Base-by-base conservation (phyloP, 2,797 vertebrate species). In the Enteromius argenteus region DNA sequence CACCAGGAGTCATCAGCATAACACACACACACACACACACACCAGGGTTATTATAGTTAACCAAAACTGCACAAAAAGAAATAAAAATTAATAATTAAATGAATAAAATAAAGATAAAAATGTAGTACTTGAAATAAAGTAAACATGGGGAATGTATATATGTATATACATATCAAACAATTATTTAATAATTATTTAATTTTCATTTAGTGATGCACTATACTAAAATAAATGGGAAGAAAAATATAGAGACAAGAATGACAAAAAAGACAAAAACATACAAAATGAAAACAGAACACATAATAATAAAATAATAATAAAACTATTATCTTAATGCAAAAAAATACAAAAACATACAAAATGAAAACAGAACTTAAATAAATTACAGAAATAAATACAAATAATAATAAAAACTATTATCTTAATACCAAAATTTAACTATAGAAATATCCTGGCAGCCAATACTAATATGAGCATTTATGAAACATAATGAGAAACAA, bases 1-100 rank as follows among this genome's bases (percentile, higher is more conserved):
- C 68, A 73, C 71, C 60, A 75, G 19, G 80, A 69, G 21, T 32
- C 44, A 73, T 46, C 56, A 74, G 39, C 27, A 49, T 13, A 82
- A 35, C 39, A 44, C 42, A 44, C 42, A 42, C 27, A 27, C 27
- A 27, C 27, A 27, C 27, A 27, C 27, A 27, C 46, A 82, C 44
- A 56, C 39, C 39, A 67, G 17, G 0, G 68, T 39, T 44, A 46
- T 17, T 46, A 72, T 10, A 49, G 23, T 19, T 46, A 30, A 19
- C 69, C 44, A 73, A 49, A 72, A 71, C 3, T 13, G 27, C 4
- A 49, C 46, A 17, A 49, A 49, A 53, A 21, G 1, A 39, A 6
- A 39, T 6, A 8, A 1, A 56, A n/a, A 56, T 53, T 4, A 13
- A 44, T 44, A 2, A 30, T 23, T 3, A 15, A 21, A 21, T 4